Evolutionary conservation across 2,113 vertebrate species (phyloP).

Genomic region (Nycticryphes semicollaris): DNA sequence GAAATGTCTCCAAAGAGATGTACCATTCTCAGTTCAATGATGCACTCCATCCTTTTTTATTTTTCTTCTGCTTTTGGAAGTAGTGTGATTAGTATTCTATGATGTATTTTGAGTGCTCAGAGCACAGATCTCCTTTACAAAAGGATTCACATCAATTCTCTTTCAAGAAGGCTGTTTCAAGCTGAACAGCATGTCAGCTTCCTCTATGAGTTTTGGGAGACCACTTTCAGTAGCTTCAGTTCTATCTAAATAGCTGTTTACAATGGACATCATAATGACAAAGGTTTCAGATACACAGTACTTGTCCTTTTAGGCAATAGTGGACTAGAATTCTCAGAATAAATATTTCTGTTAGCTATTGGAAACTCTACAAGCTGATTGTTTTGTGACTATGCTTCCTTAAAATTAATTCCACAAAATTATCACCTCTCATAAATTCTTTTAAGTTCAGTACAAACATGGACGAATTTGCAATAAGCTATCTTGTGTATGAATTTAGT

Average conservation of each 20-base stretch:
- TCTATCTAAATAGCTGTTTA: conserved; percentile 33
- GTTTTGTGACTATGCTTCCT: not conserved
- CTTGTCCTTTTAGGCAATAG: not conserved
- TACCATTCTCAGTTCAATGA: not conserved
- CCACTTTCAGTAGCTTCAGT: conserved; percentile 10
- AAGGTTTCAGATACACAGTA: not conserved
- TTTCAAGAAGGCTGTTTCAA: conserved; percentile 31
- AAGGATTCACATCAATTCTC: conserved; percentile 53
- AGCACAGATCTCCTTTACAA: conserved; percentile 46
- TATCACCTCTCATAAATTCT: not conserved
- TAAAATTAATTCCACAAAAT: not conserved
- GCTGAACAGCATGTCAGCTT: conserved; percentile 32
- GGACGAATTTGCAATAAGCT: not conserved
- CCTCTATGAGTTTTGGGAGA: conserved; percentile 38
- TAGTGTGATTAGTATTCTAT: conserved; percentile 43
- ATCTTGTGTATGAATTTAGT: not conserved
- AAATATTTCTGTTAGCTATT: not conserved
- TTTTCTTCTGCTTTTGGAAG: conserved; percentile 29
- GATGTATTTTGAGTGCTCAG: conserved; percentile 37
- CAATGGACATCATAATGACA: conserved; percentile 13
- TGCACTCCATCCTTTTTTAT: not conserved
- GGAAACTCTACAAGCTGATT: not conserved
- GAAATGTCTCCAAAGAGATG: not conserved
- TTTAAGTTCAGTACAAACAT: not conserved
- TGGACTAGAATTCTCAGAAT: not conserved